Base-by-base conservation (phyloP, 2,888 invertebrate species). In the Tubulanus polymorphus region DNA sequence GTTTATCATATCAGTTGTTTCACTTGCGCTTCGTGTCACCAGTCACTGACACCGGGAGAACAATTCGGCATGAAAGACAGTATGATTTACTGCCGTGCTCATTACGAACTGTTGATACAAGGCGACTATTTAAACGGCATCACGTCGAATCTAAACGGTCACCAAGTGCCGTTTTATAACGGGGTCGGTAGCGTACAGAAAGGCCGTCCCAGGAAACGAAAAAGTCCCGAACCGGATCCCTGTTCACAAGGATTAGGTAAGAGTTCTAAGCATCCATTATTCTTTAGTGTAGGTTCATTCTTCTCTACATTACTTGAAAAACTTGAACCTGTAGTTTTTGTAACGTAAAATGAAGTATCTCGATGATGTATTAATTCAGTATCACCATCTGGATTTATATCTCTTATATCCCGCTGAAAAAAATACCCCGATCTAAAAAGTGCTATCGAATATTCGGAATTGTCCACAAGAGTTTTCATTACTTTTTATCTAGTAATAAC, bases 1-100 rank as follows among this genome's bases (percentile, higher is more conserved):
- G 90, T 93, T 57, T 94, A 89, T 81, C 93, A 94, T 78, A 84
- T 93, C 55, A 85, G 88, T 64, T 94, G 93, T 81, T 94, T 94
- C 83, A 88, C 89, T 32, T 93, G 93, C 78, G 85, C 86, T 55
- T 87, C 90, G 37, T 93, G 94, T 77, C 88, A 89, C 49, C 84
- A 86, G 37, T 85, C 88, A 51, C 83, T 94, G 60, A 87, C 88
- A 59, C 90, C 92, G 72, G 93, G 93, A 25, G 93, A 94, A 73
- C 89, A 90, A 68, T 94, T 93, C 78, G 93, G 93, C 29, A 88
- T 93, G 85, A 84, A 89, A 60, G 89, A 89, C 64, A 88, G 88
- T 51, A 83, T 89, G 60, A 86, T 92, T 49, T 88, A 91, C 76
- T 94, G 94, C 83, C 87, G 91, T 82, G 84, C 85, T 29, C 88